Conservation (phyloP, 2,797 vertebrate species). For the Crenichthys baileyi region DNA sequence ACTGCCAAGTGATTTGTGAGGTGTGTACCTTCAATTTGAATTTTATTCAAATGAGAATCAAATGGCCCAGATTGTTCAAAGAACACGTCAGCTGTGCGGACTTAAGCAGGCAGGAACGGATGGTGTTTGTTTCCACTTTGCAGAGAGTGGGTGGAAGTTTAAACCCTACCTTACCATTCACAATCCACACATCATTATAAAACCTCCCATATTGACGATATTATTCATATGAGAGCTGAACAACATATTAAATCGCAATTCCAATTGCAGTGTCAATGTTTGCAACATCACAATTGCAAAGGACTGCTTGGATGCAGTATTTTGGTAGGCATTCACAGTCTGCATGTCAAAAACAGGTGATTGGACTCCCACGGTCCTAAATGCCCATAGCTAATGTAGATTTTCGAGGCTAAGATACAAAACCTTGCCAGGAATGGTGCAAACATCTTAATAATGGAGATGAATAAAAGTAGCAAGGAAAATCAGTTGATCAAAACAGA, state of each 20-base stretch:
- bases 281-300: not conserved
- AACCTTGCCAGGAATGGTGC: not conserved
- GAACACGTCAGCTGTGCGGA: conserved; percentile 65
- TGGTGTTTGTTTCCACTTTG: conserved; percentile 55
- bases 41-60: conserved; percentile 83
- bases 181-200: conserved; percentile 22
- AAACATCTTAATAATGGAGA: not conserved
- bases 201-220: not conserved
- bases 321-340: not conserved
- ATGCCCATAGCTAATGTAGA: too few relatives aligned
- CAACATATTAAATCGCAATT: not conserved
- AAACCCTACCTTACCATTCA: conserved; percentile 15
- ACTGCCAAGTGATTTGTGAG: conserved; percentile 57
- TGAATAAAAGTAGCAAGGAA: not conserved
- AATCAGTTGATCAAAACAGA: not conserved
- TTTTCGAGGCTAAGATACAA: not conserved
- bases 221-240: not conserved
- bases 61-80: conserved; percentile 80
- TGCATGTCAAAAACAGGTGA: not conserved
- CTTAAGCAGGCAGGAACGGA: conserved; percentile 51
- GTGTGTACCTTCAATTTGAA: conserved; percentile 72
- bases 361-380: not conserved
- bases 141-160: conserved; percentile 34
- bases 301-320: not conserved
- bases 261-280: not conserved